Evolutionary conservation across 2,888 invertebrate species (phyloP).

Genomic region (Hydrotaea diabolus): DNA sequence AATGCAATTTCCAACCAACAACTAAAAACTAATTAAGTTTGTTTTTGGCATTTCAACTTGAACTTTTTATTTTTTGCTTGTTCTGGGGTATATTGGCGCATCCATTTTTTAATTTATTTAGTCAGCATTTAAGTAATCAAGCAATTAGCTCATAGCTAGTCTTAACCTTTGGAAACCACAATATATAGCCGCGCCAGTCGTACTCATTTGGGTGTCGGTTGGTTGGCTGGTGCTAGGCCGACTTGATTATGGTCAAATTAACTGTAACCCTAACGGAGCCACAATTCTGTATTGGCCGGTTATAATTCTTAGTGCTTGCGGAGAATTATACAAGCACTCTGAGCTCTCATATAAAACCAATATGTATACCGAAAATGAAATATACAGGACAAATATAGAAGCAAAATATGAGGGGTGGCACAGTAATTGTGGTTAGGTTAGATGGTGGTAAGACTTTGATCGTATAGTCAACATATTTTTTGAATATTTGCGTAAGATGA

Average conservation of each 20-base stretch:
- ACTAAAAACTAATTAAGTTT: too few species aligned
- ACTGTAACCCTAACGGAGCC: constrained; percentile 55
- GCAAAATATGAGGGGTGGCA: not conserved
- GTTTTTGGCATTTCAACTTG: not conserved
- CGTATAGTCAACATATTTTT: too few species aligned
- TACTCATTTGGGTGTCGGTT: not conserved
- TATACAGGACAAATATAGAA: not conserved
- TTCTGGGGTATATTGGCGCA: not conserved
- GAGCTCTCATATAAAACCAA: too few species aligned
- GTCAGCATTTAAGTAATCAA: not conserved
- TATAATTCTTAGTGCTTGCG: constrained; percentile 44
- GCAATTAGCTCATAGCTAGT: constrained; percentile 5
- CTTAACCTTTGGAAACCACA: not conserved
- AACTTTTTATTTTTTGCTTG: not conserved
- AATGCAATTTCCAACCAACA: not conserved
- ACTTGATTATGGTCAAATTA: constrained; percentile 44
- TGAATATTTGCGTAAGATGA: too few species aligned
- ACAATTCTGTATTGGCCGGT: constrained; percentile 49
- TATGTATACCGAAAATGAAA: too few species aligned
- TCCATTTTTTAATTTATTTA: not conserved
- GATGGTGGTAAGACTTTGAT: too few species aligned
- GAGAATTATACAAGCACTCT: too few species aligned
- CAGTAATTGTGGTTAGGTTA: not conserved
- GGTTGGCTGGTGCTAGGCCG: not conserved
- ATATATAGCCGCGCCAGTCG: not conserved